These are phyloP conservation scores for Papilio gigon DNA, from an alignment of 2,888 invertebrate species.

Conservation along the genomic window DNA sequence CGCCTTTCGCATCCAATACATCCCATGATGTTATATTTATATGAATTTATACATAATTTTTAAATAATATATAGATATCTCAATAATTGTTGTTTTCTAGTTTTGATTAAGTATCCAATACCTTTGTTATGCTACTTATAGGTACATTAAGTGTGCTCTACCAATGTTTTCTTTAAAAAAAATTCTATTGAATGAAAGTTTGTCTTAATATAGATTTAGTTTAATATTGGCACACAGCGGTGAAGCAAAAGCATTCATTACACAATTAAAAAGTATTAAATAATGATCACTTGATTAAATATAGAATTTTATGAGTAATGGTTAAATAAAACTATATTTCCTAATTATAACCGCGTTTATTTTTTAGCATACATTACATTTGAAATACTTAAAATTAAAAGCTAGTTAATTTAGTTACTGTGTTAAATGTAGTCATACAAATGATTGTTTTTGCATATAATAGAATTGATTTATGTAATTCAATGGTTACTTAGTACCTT, in stretches of 20 bases:
- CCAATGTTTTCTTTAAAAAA: not conserved
- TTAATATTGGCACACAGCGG: not conserved
- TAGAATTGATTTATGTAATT: slow-evolving; percentile 28
- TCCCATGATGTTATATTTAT: too few species aligned
- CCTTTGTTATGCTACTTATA: not conserved
- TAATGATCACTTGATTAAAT: slow-evolving; percentile 6
- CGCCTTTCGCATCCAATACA: too few species aligned
- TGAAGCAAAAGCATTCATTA: not conserved
- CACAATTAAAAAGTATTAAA: too few species aligned
- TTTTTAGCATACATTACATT: too few species aligned
- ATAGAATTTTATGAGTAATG: not conserved
- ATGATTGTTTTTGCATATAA: not conserved
- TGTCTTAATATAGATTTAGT: slow-evolving; percentile 1
- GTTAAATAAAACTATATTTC: slow-evolving; percentile 8
- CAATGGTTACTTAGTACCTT: slow-evolving; percentile 39
- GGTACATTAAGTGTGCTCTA: not conserved
- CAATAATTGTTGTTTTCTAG: not conserved
- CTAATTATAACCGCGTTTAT: not conserved
- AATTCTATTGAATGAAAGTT: not conserved
- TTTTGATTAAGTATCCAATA: not conserved
- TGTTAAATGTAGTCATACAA: not conserved
- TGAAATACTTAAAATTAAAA: slow-evolving; percentile 5
- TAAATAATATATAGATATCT: too few species aligned
- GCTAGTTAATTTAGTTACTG: not conserved
- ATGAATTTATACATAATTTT: too few species aligned